Base-by-base conservation (phyloP, 2,797 vertebrate genomes). In the Vultur gryphus region DNA sequence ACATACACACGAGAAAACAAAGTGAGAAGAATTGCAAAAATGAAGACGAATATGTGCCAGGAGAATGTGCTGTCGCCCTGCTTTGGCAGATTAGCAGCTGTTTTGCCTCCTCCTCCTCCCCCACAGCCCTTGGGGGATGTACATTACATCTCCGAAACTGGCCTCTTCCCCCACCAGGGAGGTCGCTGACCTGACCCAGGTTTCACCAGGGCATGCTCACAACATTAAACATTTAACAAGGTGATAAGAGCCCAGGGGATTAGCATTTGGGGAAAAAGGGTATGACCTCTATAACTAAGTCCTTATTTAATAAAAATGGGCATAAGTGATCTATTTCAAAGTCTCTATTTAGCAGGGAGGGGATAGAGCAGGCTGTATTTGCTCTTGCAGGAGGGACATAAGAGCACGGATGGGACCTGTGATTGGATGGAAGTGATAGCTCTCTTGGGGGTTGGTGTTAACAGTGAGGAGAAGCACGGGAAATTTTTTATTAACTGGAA, bases 151-250 rank as follows among this genome's bases (percentile, higher is more conserved):
- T 86, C 43, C 3, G 4, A 16, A 71, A 81, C 41, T 33, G 13
- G 46, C 31, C 51, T 80, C 39, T 72, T 87, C 14, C 13, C 29
- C 20, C 8, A 2, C 16, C 51, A 61, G 51, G 35, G 35, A 93
- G 84, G 73, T 92, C 17, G 1, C 33, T 72, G 94, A 82, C 80
- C 77, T 88, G 80, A 90, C 55, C 43, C 46, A 69, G 46, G 43
- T 95, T 93, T 96, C 66, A 79, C 31, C 66, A 82, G 31, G 43
- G 14, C 51, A 33, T 35, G 84, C 37, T 88, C 77, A 65, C 33
- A 51, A 76, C 61, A 76, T 70, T 73, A 94, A 87, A 87, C 80
- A 75, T 90, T 94, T 93, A 92, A 93, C 80, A 82, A 92, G 70
- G 58, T 91, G 92, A 65, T 81, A 93, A 88, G 49, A 79, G 35